Base-by-base conservation (phyloP, 2,113 vertebrate genomes). In the Atractosteus spatula region DNA sequence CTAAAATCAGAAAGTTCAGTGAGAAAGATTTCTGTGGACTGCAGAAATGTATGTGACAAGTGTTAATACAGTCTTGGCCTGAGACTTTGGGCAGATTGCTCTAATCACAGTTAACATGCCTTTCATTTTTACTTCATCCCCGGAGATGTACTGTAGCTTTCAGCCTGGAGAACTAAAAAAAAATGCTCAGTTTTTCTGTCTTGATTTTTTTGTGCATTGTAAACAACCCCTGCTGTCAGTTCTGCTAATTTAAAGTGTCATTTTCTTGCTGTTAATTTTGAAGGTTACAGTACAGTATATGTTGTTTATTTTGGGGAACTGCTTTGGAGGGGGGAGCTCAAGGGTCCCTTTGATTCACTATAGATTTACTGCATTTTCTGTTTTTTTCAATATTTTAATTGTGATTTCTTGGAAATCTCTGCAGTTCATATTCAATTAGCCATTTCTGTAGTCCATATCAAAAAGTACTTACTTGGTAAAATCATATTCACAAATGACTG, bases 91-190 rank as follows among this genome's bases (percentile, higher is more conserved):
- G 71, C 72, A 74, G 59, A 74, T 67, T 63, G 75, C 66, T 66
- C 41, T 74, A 70, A 78, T 78, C 71, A 70, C 56, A 69, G 68
- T 47, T 54, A 69, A 66, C 68, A 47, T 70, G 56, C 68, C 76
- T 79, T 76, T 72, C 45, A 63, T 70, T 75, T 59, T 59, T 56
- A 62, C 64, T 29, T 1, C 56, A 71, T 61, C 42, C 69, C 69
- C 59, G 71, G 67, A 68, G 41, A 76, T 67, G 29, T 72, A 74
- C 73, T 74, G 55, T 47, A 51, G 5, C 10, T 10, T 7, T 7
- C 47, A 51, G 47, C 47, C 29, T 29, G 29, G 29, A 29, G 29
- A 29, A 29, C 29, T 29, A 29, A 29, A 29, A 29, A 29, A 29
- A 29, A 29, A 29, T 51, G 47, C 47, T 51, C 10, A 10, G 47